Evolutionary conservation across 2,113 vertebrate genomes (phyloP).

Genomic region (Hydrolagus affinis): DNA sequence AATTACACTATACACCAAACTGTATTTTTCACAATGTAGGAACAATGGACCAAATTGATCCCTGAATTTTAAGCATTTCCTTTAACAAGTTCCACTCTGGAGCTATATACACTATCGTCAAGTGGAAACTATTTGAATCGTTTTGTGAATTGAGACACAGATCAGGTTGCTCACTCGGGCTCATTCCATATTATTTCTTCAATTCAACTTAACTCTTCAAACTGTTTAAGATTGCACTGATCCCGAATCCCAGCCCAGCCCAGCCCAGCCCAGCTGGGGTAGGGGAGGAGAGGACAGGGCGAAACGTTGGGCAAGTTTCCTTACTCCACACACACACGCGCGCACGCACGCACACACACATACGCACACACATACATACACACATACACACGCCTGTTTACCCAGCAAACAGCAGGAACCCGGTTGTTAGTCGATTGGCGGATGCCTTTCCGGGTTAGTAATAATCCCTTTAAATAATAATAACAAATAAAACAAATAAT

Average conservation of each 20-base stretch:
- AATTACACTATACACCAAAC: background rate
- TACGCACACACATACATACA: too few relatives aligned
- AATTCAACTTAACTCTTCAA: constrained; percentile 15
- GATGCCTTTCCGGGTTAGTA: too few relatives aligned
- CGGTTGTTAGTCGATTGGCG: too few relatives aligned
- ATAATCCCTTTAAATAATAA: too few relatives aligned
- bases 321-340: too few relatives aligned
- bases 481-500: too few relatives aligned
- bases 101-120: background rate
- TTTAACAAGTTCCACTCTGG: background rate
- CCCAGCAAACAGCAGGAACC: too few relatives aligned
- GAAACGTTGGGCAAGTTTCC: too few relatives aligned
- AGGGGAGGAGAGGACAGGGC: too few relatives aligned
- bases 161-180: background rate
- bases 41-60: background rate
- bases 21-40: background rate
- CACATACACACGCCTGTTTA: too few relatives aligned
- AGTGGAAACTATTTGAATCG: background rate
- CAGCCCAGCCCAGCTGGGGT: too few relatives aligned
- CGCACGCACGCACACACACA: too few relatives aligned
- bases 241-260: background rate
- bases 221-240: background rate
- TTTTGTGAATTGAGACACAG: constrained; percentile 10
- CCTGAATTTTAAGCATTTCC: background rate
- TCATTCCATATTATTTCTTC: background rate